Evolutionary conservation across 2,113 vertebrate species (phyloP), one percentile per base, ranked within the genome.

Genomic region (Oryzias woworae): DNA sequence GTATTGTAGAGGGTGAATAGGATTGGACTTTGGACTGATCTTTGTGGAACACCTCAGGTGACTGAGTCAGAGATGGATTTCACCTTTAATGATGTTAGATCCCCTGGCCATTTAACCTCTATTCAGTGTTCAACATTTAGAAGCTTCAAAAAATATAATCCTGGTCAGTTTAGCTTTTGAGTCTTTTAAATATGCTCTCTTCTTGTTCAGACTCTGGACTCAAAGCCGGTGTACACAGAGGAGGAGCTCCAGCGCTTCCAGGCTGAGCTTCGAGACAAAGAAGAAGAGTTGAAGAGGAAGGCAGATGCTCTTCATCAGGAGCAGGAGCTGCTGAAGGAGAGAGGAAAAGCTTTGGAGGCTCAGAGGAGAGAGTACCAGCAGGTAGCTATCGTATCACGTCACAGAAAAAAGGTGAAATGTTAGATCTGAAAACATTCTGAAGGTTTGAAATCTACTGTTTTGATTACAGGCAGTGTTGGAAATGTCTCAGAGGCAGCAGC

Each of bases 281-380:
- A 96, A 83, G 89, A 90, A 5, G 92, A 96, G 83, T 90, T 97
- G 7, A 92, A 90, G 20, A 91, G 90, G 64, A 90, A 86, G 78
- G 93, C 91, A 0, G 93, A 91, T 72, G 88, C 88, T 14, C 92
- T 97, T 41, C 91, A 62, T 26, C 90, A 90, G 75, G 94, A 96
- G 80, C 94, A 95, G 15, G 93, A 96, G 62, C 87, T 94, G 23
- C 91, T 97, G 18, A 92, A 83, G 36, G 93, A 95, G 73, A 74
- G 93, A 47, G 93, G 95, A 71, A 93, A 92, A 75, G 94, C 93
- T n/a, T 86, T 96, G 58, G 93, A 96, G 77, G 94, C 92, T 5
- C 94, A 96, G 85, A 94, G 92, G 87, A 93, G 83, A 45, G 95
- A 97, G 71, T 94, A 95, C 72, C 94, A 96, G 64, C 95, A 96